Percentiles rank a stretch among this genome's conserved stretches.
Conservation (phyloP, 30 jellyfish, hydroid and myxozoan genomes). For the Aurelia coerulea region DNA sequence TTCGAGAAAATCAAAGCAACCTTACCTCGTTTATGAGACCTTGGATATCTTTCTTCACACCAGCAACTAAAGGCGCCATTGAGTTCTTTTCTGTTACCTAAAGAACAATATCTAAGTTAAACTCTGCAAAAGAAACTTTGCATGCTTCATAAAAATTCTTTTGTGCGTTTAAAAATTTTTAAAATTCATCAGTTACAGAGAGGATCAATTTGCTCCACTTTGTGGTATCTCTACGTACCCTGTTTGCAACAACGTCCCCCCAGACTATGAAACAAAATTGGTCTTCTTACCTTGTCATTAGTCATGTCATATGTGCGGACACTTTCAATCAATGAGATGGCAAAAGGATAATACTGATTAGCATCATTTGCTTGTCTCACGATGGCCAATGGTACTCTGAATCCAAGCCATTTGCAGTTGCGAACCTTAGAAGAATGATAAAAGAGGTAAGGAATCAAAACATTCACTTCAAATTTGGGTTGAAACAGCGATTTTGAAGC, state of each 20-base stretch:
- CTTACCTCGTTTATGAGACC: slow-evolving; percentile 83
- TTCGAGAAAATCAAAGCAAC: background rate
- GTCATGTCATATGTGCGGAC: slow-evolving; percentile 90
- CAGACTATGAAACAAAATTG: too few relatives aligned
- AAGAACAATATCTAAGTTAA: background rate
- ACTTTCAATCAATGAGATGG: slow-evolving; percentile 93
- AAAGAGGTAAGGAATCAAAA: too few relatives aligned
- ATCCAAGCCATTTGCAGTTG: slow-evolving; percentile 95
- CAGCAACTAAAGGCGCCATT: slow-evolving; percentile 95
- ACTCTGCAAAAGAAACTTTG: too few relatives aligned
- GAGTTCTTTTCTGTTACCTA: slow-evolving; percentile 73
- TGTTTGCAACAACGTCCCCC: too few relatives aligned
- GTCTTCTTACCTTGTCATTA: slow-evolving; percentile 76
- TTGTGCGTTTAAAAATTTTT: too few relatives aligned
- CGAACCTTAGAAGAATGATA: slow-evolving; percentile 64
- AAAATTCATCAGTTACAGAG: too few relatives aligned
- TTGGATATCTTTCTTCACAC: slow-evolving; percentile 88
- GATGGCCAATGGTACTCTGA: slow-evolving; percentile 94
- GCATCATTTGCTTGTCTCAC: slow-evolving; percentile 99
- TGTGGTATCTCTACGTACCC: too few relatives aligned
- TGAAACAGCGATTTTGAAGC: too few relatives aligned
- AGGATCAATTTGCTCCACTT: too few relatives aligned
- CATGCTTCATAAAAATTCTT: too few relatives aligned
- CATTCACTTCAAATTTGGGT: too few relatives aligned
- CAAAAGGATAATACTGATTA: slow-evolving; percentile 93